Evolutionary conservation across 2,888 invertebrate genomes (phyloP), one percentile per base, ranked within the genome.

Genomic region (Caenorhabditis afra): DNA sequence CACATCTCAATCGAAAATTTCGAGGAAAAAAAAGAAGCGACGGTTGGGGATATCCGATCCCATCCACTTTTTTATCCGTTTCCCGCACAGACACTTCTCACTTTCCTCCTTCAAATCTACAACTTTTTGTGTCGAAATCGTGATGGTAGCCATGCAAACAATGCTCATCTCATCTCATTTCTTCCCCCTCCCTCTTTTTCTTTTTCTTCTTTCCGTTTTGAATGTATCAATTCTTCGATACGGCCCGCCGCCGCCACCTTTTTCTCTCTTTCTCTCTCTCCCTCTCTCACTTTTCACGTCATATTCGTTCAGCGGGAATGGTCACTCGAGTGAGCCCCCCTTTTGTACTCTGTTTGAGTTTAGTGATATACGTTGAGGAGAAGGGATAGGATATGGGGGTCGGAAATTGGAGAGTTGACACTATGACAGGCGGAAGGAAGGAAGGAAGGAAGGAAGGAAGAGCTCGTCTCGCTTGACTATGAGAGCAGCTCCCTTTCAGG

Each of bases 351-450:
- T 49, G 49, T 49, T 58, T 61, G 29, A 29, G 29, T 29, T 29
- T 29, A 29, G 29, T 29, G 29, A 29, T 29, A 29, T 29, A 29
- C 29, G 29, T 29, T 29, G 29, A 29, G 29, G 29, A 29, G 29
- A 29, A 7, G 29, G 10, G 29, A 22, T 20, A 29, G 10, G 45
- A 49, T 22, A 29, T 2, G 11, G 16, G 35, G 53, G 22, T 23
- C 18, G 66, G 22, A 47, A 55, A 14, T 14, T 14, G 59, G 50
- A 53, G 41, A 64, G 41, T 39, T 57, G 71, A 71, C 53, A 52
- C 52, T 47, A 45, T 44, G 55, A 62, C 52, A 53, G 70, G 55
- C 45, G 55, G 62, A 47, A 55, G 62, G n/a, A n/a, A n/a, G n/a
- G n/a, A n/a, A n/a, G n/a, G n/a, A n/a, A n/a, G n/a, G n/a, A n/a